Evolutionary conservation across 1,140 invertebrate genomes (phyloP).

Genomic region (Wiebesia pumilae): DNA sequence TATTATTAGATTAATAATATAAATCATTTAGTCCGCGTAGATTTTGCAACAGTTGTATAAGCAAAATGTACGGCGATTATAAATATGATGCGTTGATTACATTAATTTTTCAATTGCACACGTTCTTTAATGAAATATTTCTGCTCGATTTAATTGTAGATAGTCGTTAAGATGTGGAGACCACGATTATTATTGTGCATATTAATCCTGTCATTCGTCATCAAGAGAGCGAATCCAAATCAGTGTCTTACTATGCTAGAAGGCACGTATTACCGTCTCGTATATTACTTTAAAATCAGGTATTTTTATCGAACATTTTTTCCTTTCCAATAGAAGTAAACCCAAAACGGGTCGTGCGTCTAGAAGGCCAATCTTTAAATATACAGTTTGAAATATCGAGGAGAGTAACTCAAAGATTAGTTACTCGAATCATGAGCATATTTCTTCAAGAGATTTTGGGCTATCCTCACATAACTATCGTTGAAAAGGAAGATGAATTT

Average conservation of each 20-base stretch:
- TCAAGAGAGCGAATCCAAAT: slow-evolving; percentile 57
- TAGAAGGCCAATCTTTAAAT: slow-evolving; percentile 59
- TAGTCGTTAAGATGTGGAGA: slow-evolving; percentile 60
- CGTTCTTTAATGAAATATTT: not conserved
- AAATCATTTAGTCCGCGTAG: not conserved
- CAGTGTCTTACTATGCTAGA: slow-evolving; percentile 63
- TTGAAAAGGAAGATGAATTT: slow-evolving; percentile 72
- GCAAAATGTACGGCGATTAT: not conserved
- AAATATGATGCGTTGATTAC: not conserved
- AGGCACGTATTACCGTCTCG: slow-evolving; percentile 54
- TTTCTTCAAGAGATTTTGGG: slow-evolving; percentile 80
- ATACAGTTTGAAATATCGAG: slow-evolving; percentile 77
- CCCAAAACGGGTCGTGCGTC: slow-evolving; percentile 63
- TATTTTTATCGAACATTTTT: not conserved
- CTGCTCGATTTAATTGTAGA: slow-evolving; percentile 39
- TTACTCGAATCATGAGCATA: slow-evolving; percentile 79
- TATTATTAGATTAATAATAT: not conserved
- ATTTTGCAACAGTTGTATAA: not conserved
- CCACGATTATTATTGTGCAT: slow-evolving; percentile 55
- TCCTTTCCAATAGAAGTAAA: slow-evolving; percentile 62
- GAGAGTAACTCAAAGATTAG: slow-evolving; percentile 78
- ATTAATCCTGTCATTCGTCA: slow-evolving; percentile 55
- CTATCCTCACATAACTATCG: slow-evolving; percentile 77
- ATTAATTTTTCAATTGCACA: not conserved
- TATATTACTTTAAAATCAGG: not conserved